Conservation (phyloP, 1,140 invertebrate genomes). For the Sycobia sp. region DNA sequence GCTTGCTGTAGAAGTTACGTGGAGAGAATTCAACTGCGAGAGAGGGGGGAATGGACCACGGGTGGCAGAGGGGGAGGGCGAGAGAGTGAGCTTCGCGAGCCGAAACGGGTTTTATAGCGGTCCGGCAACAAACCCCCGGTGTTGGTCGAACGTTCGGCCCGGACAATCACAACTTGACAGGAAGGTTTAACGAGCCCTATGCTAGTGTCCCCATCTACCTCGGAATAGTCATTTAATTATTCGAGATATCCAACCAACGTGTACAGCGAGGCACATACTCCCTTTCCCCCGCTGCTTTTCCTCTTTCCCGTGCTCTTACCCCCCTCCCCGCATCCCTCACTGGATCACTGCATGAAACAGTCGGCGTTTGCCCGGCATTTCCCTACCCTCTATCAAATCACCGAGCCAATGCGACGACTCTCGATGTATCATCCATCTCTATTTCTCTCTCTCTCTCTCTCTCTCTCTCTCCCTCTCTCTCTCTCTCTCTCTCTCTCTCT, state of each 20-base stretch:
- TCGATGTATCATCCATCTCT: constrained; percentile 7
- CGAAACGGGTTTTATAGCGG: constrained; percentile 58
- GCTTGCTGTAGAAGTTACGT: constrained; percentile 22
- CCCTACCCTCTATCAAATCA: neutral
- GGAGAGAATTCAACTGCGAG: constrained; percentile 2
- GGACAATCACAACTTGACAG: constrained; percentile 62
- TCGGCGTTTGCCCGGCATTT: no score
- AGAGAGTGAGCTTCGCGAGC: constrained; percentile 3
- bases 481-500: constrained; percentile 34
- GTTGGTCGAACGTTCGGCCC: constrained; percentile 47
- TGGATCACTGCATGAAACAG: constrained; percentile 35
- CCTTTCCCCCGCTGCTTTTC: constrained; percentile 7
- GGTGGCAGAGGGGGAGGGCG: neutral
- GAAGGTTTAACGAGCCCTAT: constrained; percentile 61
- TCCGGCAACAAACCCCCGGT: constrained; percentile 42
- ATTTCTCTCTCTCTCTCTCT: constrained; percentile 40
- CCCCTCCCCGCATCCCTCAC: constrained; percentile 17
- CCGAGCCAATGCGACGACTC: no score
- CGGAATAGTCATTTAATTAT: constrained; percentile 63
- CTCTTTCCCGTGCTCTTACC: neutral
- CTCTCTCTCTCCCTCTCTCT: constrained; percentile 34
- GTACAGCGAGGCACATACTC: constrained; percentile 29
- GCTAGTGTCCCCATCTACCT: constrained; percentile 48
- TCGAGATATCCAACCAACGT: constrained; percentile 54
- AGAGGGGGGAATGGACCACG: neutral